Percentiles rank a stretch among this genome's conserved stretches.
phyloP scores from a whole-genome alignment of 1,140 invertebrate species.

The Temnothorax nylanderi region DNA sequence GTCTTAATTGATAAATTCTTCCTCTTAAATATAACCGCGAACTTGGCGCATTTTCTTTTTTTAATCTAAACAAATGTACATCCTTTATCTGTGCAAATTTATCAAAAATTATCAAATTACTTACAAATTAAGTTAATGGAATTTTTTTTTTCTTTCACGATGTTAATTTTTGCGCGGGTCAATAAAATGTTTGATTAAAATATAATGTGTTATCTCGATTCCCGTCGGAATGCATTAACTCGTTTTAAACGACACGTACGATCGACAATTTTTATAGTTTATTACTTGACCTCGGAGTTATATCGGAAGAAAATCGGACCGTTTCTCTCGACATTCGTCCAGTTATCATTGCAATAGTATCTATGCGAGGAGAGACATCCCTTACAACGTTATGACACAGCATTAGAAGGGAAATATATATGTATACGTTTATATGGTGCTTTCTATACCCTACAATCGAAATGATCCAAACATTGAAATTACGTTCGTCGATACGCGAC shows the following conservation, averaged over 20 bases:
- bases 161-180: neutral
- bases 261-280: neutral
- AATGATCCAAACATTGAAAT: constrained; percentile 73
- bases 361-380: constrained; percentile 66
- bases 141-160: neutral
- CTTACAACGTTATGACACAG: constrained; percentile 71
- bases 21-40: neutral
- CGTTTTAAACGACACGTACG: neutral
- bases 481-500: constrained; percentile 40
- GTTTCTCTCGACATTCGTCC: constrained; percentile 27
- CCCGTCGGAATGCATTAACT: neutral
- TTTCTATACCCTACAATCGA: constrained; percentile 69
- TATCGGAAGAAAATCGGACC: constrained; percentile 19
- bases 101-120: neutral
- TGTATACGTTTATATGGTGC: constrained; percentile 66
- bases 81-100: neutral
- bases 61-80: neutral
- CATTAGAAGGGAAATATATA: constrained; percentile 55
- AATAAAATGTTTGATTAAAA: constrained; percentile 2
- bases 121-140: constrained; percentile 4
- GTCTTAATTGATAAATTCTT: neutral
- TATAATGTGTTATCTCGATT: neutral
- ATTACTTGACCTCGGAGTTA: neutral
- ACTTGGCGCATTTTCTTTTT: neutral
- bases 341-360: constrained; percentile 55